phyloP scores from a whole-genome alignment of 2,888 invertebrate genomes.

The Taphrorychus bicolor region DNA sequence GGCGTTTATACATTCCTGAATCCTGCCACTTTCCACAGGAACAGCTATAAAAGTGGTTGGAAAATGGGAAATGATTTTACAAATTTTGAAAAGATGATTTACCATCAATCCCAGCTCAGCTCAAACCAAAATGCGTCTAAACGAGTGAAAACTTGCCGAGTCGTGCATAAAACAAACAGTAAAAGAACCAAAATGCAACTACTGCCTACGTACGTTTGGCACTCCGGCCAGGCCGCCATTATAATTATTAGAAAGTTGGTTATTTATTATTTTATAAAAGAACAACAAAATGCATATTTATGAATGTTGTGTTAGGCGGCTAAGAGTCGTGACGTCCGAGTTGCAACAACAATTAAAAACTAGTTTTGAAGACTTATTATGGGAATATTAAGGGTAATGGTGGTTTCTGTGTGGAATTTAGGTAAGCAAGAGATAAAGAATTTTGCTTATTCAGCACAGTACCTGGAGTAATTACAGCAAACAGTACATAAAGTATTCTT shows the following conservation, averaged over 20 bases:
- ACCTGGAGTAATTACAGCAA: too few species aligned
- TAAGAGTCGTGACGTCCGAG: neutral
- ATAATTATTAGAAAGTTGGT: conserved; percentile 42
- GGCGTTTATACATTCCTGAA: neutral
- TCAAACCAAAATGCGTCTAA: too few species aligned
- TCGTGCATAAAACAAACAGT: conserved; percentile 32
- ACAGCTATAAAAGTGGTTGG: too few species aligned
- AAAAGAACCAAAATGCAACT: conserved; percentile 36
- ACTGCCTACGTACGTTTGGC: conserved; percentile 28
- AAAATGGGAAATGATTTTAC: neutral
- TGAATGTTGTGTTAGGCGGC: conserved; percentile 21
- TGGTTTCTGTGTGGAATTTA: too few species aligned
- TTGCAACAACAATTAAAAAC: neutral
- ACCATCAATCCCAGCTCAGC: too few species aligned
- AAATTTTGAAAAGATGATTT: neutral
- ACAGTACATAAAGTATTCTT: too few species aligned
- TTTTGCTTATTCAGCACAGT: too few species aligned
- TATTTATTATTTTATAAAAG: conserved; percentile 40
- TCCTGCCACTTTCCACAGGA: neutral
- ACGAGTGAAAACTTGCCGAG: conserved; percentile 19
- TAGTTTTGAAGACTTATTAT: neutral
- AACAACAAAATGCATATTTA: conserved; percentile 33
- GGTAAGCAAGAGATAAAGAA: too few species aligned
- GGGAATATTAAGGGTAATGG: too few species aligned
- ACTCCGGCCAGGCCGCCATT: conserved; percentile 32